Percentiles rank a stretch among this genome's conserved stretches.
Conservation (phyloP, 2,797 vertebrate genomes). For the Falco cherrug region DNA sequence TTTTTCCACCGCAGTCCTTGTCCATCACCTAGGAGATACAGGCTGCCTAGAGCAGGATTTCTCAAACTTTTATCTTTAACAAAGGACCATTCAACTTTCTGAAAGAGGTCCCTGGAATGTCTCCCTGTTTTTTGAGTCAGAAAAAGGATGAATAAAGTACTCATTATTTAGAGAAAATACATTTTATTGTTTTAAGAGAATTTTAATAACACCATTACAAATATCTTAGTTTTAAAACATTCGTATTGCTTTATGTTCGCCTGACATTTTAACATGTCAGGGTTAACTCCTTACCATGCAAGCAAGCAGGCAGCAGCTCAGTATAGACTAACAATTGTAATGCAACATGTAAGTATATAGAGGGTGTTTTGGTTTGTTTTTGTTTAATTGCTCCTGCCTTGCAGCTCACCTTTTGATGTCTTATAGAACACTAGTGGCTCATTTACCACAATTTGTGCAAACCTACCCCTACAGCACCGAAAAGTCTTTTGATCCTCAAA, state of each 20-base stretch:
- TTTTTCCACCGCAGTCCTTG: not conserved
- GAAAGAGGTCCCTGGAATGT: not conserved
- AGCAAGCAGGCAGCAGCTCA: not conserved
- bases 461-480: not conserved
- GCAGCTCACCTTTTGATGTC: slow-evolving; percentile 16
- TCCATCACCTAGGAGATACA: not conserved
- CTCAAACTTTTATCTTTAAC: not conserved
- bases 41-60: not conserved
- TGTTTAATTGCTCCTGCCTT: not conserved
- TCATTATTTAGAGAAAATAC: not conserved
- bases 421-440: not conserved
- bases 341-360: not conserved
- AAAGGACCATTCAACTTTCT: not conserved
- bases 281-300: not conserved
- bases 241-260: not conserved
- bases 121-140: not conserved
- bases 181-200: not conserved
- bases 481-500: slow-evolving; percentile 2
- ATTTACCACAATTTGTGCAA: slow-evolving; percentile 2
- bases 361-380: not conserved
- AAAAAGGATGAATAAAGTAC: not conserved
- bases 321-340: not conserved
- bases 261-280: not conserved
- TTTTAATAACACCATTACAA: not conserved
- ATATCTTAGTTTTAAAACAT: not conserved